Conservation (phyloP, 1,140 invertebrate species). For the Atta texana region DNA sequence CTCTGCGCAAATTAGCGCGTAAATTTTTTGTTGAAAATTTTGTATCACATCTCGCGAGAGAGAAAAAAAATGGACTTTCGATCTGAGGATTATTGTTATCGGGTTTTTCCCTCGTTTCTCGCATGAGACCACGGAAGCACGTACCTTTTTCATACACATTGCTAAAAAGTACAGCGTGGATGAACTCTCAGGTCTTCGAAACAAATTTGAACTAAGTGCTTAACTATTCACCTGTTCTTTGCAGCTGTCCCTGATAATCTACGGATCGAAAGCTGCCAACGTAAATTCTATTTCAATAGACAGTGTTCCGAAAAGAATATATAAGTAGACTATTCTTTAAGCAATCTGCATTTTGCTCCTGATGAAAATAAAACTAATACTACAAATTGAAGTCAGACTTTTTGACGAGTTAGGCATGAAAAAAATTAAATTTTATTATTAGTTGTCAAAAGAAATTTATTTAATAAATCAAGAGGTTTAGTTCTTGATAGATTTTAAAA, state of each 20-base stretch:
- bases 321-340: constrained; percentile 46
- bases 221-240: constrained; percentile 81
- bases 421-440: constrained; percentile 33
- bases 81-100: constrained; percentile 71
- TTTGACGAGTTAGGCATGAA: neutral
- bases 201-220: constrained; percentile 78
- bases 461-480: constrained; percentile 5
- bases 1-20: constrained; percentile 79
- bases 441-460: constrained; percentile 22
- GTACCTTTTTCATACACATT: constrained; percentile 54
- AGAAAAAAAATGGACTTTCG: constrained; percentile 45
- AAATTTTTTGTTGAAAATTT: constrained; percentile 80
- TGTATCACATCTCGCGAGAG: constrained; percentile 60
- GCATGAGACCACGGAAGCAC: constrained; percentile 10
- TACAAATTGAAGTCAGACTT: constrained; percentile 17
- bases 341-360: constrained; percentile 26
- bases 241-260: constrained; percentile 70
- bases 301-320: constrained; percentile 35
- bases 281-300: constrained; percentile 55
- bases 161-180: constrained; percentile 81
- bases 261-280: constrained; percentile 59
- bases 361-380: constrained; percentile 27
- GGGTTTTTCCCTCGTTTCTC: constrained; percentile 72
- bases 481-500: neutral
- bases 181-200: constrained; percentile 79